Base-by-base conservation (phyloP, 2,113 vertebrate genomes). In the Gnathonemus longibarbis region DNA sequence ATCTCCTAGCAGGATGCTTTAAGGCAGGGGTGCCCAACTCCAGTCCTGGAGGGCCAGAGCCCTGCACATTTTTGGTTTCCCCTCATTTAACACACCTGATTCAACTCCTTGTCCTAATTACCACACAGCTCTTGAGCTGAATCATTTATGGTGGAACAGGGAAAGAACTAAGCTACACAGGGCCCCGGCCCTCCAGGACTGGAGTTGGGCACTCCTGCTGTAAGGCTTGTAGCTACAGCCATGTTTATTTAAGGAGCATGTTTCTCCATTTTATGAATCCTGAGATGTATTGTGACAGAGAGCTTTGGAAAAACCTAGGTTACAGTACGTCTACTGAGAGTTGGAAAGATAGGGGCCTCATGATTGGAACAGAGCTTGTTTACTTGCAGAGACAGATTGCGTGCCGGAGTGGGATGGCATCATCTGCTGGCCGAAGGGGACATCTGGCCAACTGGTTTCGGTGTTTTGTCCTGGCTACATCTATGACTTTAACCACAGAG, bases 401-500 rank as follows among this genome's bases (percentile, higher is more conserved):
- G 83, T 92, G 87, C 96, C 97, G 0, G 97, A 98, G 92, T 98
- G 98, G 98, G 98, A 98, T 0, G 97, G 97, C 45, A 97, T 98
- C 86, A 97, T 97, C 94, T 98, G 98, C 89, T 98, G 98, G 98
- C 97, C 97, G 0, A 90, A 89, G 91, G 96, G 97, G 89, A 92
- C 90, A 85, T 95, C 96, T 0, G 92, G 94, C 89, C 95, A 96
- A 93, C 93, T 96, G 90, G 95, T 98, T 39, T 94, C 96, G 0
- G 96, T 96, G 15, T 91, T 93, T 13, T 98, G 98, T 91, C 98
- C 98, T 0, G 94, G 96, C 11, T 98, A 98, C 93, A 96, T 98
- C 95, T 98, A 98, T 0, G 98, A 98, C 95, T 98, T 98, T 93
- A 97, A 98, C 93, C 98, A 98, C 80, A 90, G 94, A 94, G 98